Base-by-base conservation (phyloP, 2,113 vertebrate genomes). In the Dasypus novemcinctus region DNA sequence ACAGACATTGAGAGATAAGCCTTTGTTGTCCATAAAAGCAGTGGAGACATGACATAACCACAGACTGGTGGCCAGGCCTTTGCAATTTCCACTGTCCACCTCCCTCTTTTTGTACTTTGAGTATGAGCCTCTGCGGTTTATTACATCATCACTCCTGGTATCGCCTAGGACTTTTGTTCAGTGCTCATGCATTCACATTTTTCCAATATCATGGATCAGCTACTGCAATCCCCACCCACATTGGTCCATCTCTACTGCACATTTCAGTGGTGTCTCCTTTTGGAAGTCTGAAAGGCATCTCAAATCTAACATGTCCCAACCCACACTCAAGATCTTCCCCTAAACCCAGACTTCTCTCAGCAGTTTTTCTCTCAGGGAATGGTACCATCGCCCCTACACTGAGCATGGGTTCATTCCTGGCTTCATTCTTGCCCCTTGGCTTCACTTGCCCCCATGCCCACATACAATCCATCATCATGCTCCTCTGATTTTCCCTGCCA, bases 1-100 rank as follows among this genome's bases (percentile, higher is more conserved):
- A 90, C 8, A 89, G 93, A 93, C 57, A 95, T 87, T 90, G 93
- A 96, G 8, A 94, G 46, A 91, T 87, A 95, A 88, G 82, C n/a
- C 43, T 91, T 83, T 84, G n/a, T 10, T 72, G 23, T 76, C 69
- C n/a, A 57, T 13, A 12, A 15, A 33, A 80, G 36, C 76, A 63
- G 61, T 29, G 69, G 78, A 7, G 59, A 66, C 83, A 43, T 6
- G 27, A 57, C 59, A 75, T 11, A 79, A 27, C 54, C 69, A 87
- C 49, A 63, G 85, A 66, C 78, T 54, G 36, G 59, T 17, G 54
- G 46, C 11, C 69, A 64, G 95, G 81, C 12, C 74, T 36, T 13
- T 64, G 86, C 27, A 41, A 38, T 52, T 6, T 71, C 57, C 91
- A 46, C 41, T 29, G 29, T 52, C 46, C 0, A 38, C 33, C 69